These are phyloP conservation scores for Biston betularia DNA, from an alignment of 2,888 invertebrate genomes.

Conservation along the genomic window DNA sequence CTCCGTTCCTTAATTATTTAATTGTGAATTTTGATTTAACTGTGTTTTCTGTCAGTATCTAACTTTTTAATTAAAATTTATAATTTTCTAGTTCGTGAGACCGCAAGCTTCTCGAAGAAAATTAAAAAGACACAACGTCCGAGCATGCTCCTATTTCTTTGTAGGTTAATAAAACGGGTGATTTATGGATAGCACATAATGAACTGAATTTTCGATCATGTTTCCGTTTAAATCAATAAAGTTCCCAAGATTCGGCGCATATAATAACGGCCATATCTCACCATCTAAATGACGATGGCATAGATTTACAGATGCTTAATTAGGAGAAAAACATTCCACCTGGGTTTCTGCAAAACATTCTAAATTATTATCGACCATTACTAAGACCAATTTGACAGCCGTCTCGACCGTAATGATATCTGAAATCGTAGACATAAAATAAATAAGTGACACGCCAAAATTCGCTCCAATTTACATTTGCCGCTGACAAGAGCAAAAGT, in stretches of 20 bases:
- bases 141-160: constrained; percentile 44
- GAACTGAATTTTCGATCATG: constrained; percentile 28
- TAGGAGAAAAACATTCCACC: constrained; percentile 8
- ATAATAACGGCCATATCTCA: constrained; percentile 27
- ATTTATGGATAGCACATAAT: constrained; percentile 38
- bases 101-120: constrained; percentile 55
- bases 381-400: background rate
- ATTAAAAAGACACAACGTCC: constrained; percentile 48
- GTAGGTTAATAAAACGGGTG: constrained; percentile 47
- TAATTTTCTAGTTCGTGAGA: constrained; percentile 57
- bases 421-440: background rate
- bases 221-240: constrained; percentile 33
- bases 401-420: background rate
- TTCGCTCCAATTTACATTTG: too few species aligned
- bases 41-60: constrained; percentile 32
- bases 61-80: constrained; percentile 62
- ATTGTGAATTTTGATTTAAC: constrained; percentile 22
- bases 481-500: too few species aligned
- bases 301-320: constrained; percentile 23
- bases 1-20: constrained; percentile 21
- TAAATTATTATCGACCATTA: too few species aligned
- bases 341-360: constrained; percentile 8
- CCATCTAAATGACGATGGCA: constrained; percentile 18
- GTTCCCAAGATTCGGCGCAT: constrained; percentile 26
- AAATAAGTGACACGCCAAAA: too few species aligned